Evolutionary conservation across 2,888 invertebrate genomes (phyloP), one percentile per base, ranked within the genome.

Genomic region (Xanthia icteritia): DNA sequence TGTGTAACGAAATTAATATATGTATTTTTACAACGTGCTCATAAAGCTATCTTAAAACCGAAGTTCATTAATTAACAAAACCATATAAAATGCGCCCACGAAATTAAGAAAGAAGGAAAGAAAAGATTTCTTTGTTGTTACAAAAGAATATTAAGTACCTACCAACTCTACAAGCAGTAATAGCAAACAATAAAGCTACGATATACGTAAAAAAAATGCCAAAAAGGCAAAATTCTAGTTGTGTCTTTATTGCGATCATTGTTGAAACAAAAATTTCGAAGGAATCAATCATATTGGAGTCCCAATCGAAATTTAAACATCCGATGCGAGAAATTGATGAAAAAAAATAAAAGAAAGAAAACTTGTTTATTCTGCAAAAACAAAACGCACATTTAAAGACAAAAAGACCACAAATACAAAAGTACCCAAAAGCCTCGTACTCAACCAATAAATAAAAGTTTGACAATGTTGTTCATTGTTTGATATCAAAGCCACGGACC

Each of bases 291-390:
- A 63, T 70, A 86, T 74, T 65, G 56, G 23, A 66, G 65, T 65
- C 13, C 60, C 39, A 45, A 83, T 85, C 76, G 45, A 68, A 76
- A 75, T 70, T 70, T 74, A 78, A 85, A 85, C 74, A 81, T 83
- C 76, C 79, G 69, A 83, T 70, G 70, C 69, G 60, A 67, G 56
- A 83, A 75, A 76, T 81, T 80, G 73, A 73, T 71, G 56, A 73
- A 75, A 70, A 70, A 69, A 72, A 78, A 76, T 77, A n/a, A n/a
- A n/a, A n/a, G n/a, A n/a, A n/a, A n/a, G n/a, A n/a, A n/a, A n/a
- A n/a, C n/a, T n/a, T n/a, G n/a, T n/a, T n/a, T n/a, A n/a, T n/a
- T n/a, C n/a, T n/a, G n/a, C n/a, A n/a, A n/a, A n/a, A n/a, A n/a
- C n/a, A n/a, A n/a, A n/a, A n/a, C n/a, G n/a, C n/a, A n/a, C n/a